Percentiles rank a stretch among this genome's conserved stretches.
Evolutionary conservation across 2,113 vertebrate genomes (phyloP).

Genomic region (Siphamia tubifer): DNA sequence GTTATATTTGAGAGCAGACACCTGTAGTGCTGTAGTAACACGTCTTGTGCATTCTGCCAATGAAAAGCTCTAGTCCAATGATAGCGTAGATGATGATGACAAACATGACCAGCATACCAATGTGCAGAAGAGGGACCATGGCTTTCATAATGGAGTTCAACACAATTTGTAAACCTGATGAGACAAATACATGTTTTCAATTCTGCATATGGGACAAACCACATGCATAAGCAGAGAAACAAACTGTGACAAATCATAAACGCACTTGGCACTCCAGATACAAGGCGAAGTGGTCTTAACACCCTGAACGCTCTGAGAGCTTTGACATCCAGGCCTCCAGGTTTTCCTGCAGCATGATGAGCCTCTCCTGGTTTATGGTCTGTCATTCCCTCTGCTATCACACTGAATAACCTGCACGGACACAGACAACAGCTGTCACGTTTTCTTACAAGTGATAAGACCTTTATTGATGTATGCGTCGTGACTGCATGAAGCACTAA

Average conservation of each 20-base stretch:
- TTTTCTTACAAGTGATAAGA: neutral
- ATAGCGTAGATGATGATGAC: constrained; percentile 98
- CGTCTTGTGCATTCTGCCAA: constrained; percentile 95
- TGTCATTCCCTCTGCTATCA: constrained; percentile 84
- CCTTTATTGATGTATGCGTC: neutral
- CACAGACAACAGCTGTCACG: neutral
- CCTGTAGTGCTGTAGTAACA: constrained; percentile 86
- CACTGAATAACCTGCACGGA: constrained; percentile 83
- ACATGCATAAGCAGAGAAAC: neutral
- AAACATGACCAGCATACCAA: constrained; percentile 92
- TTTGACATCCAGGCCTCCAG: constrained; percentile 93
- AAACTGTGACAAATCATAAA: neutral
- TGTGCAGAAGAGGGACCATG: constrained; percentile 94
- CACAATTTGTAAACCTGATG: constrained; percentile 91
- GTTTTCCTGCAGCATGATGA: constrained; percentile 89
- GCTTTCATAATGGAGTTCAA: constrained; percentile 98
- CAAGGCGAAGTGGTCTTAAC: constrained; percentile 89
- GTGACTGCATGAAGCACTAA: neutral
- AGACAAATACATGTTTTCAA: neutral
- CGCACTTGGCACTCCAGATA: constrained; percentile 94
- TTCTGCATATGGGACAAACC: neutral
- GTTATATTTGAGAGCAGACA: constrained; percentile 28
- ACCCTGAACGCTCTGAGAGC: constrained; percentile 93
- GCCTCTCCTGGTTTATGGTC: constrained; percentile 84
- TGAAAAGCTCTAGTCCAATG: constrained; percentile 94